Conservation (phyloP, 2,113 vertebrate genomes). For the Ariopsis seemanni region DNA sequence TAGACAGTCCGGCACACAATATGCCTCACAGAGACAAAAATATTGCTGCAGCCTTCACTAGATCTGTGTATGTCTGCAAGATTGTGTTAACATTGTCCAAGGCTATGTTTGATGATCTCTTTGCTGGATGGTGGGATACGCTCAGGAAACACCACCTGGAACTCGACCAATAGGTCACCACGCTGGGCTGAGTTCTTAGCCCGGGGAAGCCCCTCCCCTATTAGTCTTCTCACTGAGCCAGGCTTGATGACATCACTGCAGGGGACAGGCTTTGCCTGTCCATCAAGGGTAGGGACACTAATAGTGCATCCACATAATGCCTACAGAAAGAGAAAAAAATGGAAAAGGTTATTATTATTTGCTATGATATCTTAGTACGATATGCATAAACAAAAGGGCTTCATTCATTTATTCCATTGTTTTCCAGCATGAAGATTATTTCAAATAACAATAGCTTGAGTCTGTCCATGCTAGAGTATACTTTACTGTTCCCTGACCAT, state of each 20-base stretch:
- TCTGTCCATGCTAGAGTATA: background rate
- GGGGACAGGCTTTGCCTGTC: conserved; percentile 89
- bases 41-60: conserved; percentile 17
- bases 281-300: conserved; percentile 95
- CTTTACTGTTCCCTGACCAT: background rate
- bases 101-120: conserved; percentile 96
- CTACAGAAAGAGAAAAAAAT: conserved; percentile 66
- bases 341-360: background rate
- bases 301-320: conserved; percentile 96
- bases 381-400: background rate
- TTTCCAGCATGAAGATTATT: background rate
- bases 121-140: conserved; percentile 92
- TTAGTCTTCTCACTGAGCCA: conserved; percentile 86
- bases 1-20: conserved; percentile 26
- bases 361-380: background rate
- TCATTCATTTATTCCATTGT: background rate
- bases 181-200: conserved; percentile 88
- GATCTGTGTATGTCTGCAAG: background rate
- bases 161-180: conserved; percentile 94
- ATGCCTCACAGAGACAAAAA: conserved; percentile 58
- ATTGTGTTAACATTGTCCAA: conserved; percentile 72
- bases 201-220: conserved; percentile 90
- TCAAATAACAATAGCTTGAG: too few relatives aligned
- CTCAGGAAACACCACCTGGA: conserved; percentile 96
- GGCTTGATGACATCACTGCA: conserved; percentile 95